Base-by-base conservation (phyloP, 2,888 invertebrate genomes). In the Orthosia incerta region DNA sequence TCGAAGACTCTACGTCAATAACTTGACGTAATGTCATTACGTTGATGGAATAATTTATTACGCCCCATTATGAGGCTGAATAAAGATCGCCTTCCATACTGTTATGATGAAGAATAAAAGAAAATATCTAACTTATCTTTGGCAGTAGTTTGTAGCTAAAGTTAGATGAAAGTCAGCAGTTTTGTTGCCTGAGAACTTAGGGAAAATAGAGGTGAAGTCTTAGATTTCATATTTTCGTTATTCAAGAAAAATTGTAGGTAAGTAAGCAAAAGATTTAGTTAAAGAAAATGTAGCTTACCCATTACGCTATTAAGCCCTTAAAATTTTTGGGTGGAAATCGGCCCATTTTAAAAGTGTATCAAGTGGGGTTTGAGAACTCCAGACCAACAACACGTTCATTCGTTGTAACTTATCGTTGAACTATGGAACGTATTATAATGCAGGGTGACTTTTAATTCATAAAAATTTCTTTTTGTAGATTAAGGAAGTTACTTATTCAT, bases 11-110 rank as follows among this genome's bases (percentile, higher is more conserved):
- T 31, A 74, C 67, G 79, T 71, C 80, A 76, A 80, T 83, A 82
- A 72, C 23, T 75, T 75, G 69, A 83, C 71, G 50, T 79, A 68
- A 75, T 72, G 63, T 72, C 74, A 71, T 84, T 80, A 71, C 60
- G 74, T 74, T 83, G 80, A 83, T 81, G 81, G 77, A 77, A 81
- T 77, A 84, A 83, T 80, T 84, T 84, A 81, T 83, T 76, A 80
- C 67, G 64, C 59, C 13, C 63, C 71, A 79, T 79, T 81, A 79
- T 50, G 64, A 69, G 53, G 20, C 45, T 48, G 56, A 65, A 79
- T 63, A 78, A 72, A 69, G 51, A 82, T 66, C 51, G 48, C n/a
- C 60, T n/a, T 57, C 23, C 39, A 66, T 57, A 56, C 23, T 60
- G 55, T 50, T 68, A 57, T 76, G 76, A 61, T 56, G 56, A n/a